A percentile compares a stretch with the other conserved stretches of the same genome.
Conservation (phyloP, 2,888 invertebrate genomes). For the Biston betularia region DNA sequence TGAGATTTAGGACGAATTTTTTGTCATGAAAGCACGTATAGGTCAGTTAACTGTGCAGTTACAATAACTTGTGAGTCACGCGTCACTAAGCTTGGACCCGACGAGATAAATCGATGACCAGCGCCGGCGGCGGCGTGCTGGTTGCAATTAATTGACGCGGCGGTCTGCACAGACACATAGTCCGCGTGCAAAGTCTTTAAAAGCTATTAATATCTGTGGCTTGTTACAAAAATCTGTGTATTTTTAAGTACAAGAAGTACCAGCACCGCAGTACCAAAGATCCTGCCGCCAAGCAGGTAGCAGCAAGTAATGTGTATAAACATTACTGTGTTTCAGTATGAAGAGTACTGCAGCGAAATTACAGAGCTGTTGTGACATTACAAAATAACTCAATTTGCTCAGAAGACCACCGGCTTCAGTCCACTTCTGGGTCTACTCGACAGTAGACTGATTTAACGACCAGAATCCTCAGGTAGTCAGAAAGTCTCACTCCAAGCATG, state of each 20-base stretch:
- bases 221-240: no score
- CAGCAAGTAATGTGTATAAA: no score
- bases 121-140: neutral
- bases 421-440: no score
- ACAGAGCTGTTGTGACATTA: no score
- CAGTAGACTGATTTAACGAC: no score
- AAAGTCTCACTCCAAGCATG: no score
- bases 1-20: slow-evolving; percentile 12
- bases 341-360: no score
- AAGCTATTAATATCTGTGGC: slow-evolving; percentile 1
- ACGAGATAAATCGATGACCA: slow-evolving; percentile 10
- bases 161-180: slow-evolving; percentile 2
- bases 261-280: neutral
- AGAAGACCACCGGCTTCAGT: no score
- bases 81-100: slow-evolving; percentile 10
- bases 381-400: no score
- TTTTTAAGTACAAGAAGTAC: neutral
- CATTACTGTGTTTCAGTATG: neutral
- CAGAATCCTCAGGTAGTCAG: no score
- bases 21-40: slow-evolving; percentile 6
- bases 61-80: slow-evolving; percentile 24
- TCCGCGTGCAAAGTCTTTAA: neutral
- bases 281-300: no score
- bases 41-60: slow-evolving; percentile 29
- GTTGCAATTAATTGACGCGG: slow-evolving; percentile 12